Percentiles rank a stretch among this genome's conserved stretches.
Conservation (phyloP, 2,797 vertebrate species). For the Pelochelys cantorii region DNA sequence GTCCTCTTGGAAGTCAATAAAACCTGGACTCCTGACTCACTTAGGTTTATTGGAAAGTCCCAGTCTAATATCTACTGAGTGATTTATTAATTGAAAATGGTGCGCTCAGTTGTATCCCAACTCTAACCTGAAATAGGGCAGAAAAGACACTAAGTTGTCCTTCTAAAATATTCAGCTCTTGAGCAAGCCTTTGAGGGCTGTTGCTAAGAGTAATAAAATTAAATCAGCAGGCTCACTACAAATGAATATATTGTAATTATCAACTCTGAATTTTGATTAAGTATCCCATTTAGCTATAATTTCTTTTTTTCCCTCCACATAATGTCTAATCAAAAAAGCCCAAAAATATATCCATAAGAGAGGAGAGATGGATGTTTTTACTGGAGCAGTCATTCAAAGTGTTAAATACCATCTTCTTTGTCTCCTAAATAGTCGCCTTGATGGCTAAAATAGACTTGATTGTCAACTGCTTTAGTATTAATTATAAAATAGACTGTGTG, state of each 20-base stretch:
- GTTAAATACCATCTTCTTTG: background rate
- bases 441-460: background rate
- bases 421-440: background rate
- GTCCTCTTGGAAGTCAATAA: background rate
- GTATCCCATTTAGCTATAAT: background rate
- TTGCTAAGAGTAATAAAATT: background rate
- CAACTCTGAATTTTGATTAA: conserved; percentile 23
- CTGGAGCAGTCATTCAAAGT: background rate
- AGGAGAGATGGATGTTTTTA: background rate
- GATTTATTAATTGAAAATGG: background rate
- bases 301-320: background rate
- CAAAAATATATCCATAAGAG: background rate
- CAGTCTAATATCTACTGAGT: background rate
- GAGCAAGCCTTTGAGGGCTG: background rate
- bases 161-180: background rate
- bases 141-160: background rate
- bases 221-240: background rate
- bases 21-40: background rate
- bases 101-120: background rate
- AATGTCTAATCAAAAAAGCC: conserved; percentile 26
- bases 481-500: background rate
- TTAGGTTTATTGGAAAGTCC: background rate
- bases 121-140: background rate
- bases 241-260: conserved; percentile 21
- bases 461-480: conserved; percentile 11